Evolutionary conservation across 1,140 invertebrate species (phyloP).

Genomic region (Caenorhabditis inopinata): DNA sequence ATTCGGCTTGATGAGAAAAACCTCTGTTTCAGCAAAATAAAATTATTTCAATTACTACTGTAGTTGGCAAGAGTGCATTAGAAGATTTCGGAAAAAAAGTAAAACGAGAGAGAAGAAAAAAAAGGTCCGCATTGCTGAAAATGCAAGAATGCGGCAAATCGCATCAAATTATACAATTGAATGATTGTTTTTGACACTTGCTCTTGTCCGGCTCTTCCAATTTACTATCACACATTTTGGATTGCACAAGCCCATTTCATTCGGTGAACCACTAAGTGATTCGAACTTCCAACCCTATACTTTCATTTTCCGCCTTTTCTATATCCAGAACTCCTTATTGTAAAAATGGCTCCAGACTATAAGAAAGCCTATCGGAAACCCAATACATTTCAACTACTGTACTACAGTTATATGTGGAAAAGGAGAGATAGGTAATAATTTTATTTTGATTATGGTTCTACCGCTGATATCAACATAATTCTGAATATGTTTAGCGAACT

Average conservation of each 20-base stretch:
- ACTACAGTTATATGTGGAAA: slow-evolving; percentile 65
- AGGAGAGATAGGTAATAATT: slow-evolving; percentile 57
- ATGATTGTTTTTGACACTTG: slow-evolving; percentile 45
- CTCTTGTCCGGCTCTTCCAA: not conserved
- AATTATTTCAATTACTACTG: not conserved
- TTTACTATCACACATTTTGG: slow-evolving; percentile 7
- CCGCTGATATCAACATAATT: not conserved
- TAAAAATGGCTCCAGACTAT: slow-evolving; percentile 22
- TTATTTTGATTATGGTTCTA: not conserved
- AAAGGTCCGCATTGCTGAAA: not conserved
- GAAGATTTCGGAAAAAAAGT: not conserved
- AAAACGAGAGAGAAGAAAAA: not conserved
- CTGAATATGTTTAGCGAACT: too few relatives aligned
- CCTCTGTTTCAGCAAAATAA: not conserved
- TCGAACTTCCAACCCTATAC: not conserved
- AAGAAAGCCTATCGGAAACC: slow-evolving; percentile 55
- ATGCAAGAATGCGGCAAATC: slow-evolving; percentile 3
- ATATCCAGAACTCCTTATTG: not conserved
- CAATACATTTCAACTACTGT: slow-evolving; percentile 54
- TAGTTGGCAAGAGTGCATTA: slow-evolving; percentile 6
- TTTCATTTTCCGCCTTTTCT: not conserved
- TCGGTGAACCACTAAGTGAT: not conserved
- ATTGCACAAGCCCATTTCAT: not conserved
- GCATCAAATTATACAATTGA: slow-evolving; percentile 44
- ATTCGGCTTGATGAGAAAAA: too few relatives aligned